Base-by-base conservation (phyloP, 2,113 vertebrate species). In the Stigmatopora nigra region DNA sequence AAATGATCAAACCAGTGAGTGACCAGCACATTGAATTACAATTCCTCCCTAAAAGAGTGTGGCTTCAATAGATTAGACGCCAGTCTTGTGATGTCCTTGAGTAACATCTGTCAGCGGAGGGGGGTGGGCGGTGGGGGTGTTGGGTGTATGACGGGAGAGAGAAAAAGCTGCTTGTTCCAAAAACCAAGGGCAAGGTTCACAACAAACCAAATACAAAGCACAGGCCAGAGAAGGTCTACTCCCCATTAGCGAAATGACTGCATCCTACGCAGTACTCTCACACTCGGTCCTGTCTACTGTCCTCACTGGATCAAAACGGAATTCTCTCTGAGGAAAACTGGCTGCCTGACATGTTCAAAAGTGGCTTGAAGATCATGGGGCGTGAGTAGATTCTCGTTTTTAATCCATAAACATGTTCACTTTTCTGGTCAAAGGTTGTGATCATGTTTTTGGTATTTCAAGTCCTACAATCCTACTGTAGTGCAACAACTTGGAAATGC, bases 171-270 rank as follows among this genome's bases (percentile, higher is more conserved):
- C 59, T 44, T 60, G 71, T 78, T 80, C 73, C 61, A 77, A 83
- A 87, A 83, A 84, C 80, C 74, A 76, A 84, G 88, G 76, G 78
- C 88, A 89, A 91, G 89, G 89, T 90, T 86, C 87, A 85, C 61
- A 67, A 62, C 53, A 79, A 87, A 85, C 66, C 85, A 88, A 87
- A 90, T 78, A 86, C 52, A 64, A n/a, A 56, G 77, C 65, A 46
- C 60, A 31, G 22, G 66, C 55, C 48, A 48, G 46, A 78, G 67
- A 69, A 46, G 66, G 71, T 80, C 76, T 49, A 71, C 61, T 78
- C 70, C 77, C 49, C 12, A 22, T 67, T 53, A 48, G 75, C 46
- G 49, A 67, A 61, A 63, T 46, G 62, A 71, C 60, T 61, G 41
- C 59, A 14, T 11, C 45, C 36, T 61, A 57, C 71, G 47, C 51